Base-by-base conservation (phyloP, 2,888 invertebrate genomes). In the Coenonympha arcania region DNA sequence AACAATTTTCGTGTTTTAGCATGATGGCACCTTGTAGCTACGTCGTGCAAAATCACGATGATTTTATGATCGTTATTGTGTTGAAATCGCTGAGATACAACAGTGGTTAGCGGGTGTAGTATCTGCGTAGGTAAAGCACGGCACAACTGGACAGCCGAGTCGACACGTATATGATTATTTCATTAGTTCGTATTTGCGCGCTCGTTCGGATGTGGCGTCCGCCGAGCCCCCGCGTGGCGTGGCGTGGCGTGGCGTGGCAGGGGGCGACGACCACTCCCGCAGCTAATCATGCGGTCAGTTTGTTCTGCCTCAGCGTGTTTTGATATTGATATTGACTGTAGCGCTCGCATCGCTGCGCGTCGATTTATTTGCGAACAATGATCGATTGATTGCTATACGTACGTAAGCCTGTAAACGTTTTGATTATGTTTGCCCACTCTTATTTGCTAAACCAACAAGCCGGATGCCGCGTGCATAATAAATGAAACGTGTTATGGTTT, bases 281-380 rank as follows among this genome's bases (percentile, higher is more conserved):
- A 82, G 81, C 85, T 86, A 86, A 85, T 86, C 86, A 86, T 79
- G 85, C 84, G 85, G 86, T 84, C 83, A 83, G 85, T 84, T 86
- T 85, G 85, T 80, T 84, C 84, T 82, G 83, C 83, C 83, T 84
- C 85, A 82, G 83, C 85, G 81, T 85, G 84, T 86, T 86, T 83
- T 84, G 85, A 84, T 86, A 86, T 85, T 80, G 84, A 85, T 86
- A 86, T 84, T 84, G 84, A 82, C 79, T 76, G 79, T 75, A 79
- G 75, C 74, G 73, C 69, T 74, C 83, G 84, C 76, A 75, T 80
- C 80, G 76, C 72, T 81, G 83, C 83, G 76, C 73, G 65, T 76
- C 79, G 83, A 85, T 84, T 85, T 84, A 84, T 85, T 84, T 83
- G 83, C 83, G 78, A 84, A 84, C 85, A 83, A 83, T 84, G 83